phyloP scores from a whole-genome alignment of 1,140 invertebrate genomes.

The Ostrea edulis region DNA sequence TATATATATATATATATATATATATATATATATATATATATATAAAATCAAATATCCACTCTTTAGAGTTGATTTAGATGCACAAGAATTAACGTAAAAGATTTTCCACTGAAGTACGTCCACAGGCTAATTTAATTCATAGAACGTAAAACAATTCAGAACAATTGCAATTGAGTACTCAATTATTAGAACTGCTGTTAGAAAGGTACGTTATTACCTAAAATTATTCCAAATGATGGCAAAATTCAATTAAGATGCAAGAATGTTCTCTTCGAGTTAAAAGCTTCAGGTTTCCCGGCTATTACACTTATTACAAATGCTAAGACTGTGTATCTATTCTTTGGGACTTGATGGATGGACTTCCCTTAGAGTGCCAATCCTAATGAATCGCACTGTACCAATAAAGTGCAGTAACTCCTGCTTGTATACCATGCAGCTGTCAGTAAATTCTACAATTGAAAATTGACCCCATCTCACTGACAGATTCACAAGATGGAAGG shows the following conservation, averaged over 20 bases:
- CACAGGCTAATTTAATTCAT: background rate
- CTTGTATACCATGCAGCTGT: background rate
- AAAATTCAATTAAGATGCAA: conserved; percentile 26
- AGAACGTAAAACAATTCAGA: background rate
- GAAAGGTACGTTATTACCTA: conserved; percentile 17
- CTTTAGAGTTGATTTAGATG: too few relatives aligned
- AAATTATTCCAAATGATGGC: background rate
- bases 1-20: too few relatives aligned
- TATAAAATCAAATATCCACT: too few relatives aligned
- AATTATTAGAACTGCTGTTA: background rate
- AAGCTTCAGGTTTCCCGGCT: background rate
- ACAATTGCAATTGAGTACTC: background rate
- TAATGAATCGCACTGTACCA: conserved; percentile 2
- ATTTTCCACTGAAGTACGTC: background rate
- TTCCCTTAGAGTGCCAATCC: background rate
- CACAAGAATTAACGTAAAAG: too few relatives aligned
- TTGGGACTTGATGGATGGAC: background rate
- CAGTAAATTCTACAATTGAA: background rate
- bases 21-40: too few relatives aligned
- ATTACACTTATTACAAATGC: conserved; percentile 27
- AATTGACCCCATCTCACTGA: too few relatives aligned
- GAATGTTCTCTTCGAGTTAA: conserved; percentile 23
- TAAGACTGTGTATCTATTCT: background rate
- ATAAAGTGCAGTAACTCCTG: background rate
- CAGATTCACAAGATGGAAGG: too few relatives aligned